These are phyloP conservation scores for Plebejus melissa DNA, from an alignment of 2,888 invertebrate species.

Conservation along the genomic window DNA sequence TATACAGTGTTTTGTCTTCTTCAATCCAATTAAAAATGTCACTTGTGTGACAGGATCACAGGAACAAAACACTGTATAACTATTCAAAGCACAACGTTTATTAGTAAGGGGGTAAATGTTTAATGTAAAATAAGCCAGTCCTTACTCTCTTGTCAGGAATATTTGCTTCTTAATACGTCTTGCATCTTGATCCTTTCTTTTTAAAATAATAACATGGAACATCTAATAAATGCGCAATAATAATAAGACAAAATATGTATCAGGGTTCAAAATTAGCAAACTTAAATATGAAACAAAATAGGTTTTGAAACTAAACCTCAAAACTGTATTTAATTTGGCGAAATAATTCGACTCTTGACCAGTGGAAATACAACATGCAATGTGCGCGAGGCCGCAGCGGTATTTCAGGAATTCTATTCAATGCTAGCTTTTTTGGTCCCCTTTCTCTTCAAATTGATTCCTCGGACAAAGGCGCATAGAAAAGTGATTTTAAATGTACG, in stretches of 20 bases:
- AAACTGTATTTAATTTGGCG: slow-evolving; percentile 9
- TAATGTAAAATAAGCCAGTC: too few species aligned
- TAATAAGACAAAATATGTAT: neutral
- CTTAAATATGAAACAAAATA: neutral
- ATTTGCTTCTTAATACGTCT: too few species aligned
- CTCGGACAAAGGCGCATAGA: slow-evolving; percentile 26
- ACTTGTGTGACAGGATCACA: too few species aligned
- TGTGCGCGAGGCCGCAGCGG: slow-evolving; percentile 17
- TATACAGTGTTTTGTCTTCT: too few species aligned
- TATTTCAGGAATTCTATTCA: slow-evolving; percentile 27
- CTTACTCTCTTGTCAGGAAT: too few species aligned
- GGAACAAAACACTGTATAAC: too few species aligned
- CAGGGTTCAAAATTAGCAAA: neutral
- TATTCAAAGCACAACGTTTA: too few species aligned
- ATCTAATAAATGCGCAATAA: too few species aligned
- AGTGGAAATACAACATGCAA: slow-evolving; percentile 27
- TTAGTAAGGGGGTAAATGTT: too few species aligned
- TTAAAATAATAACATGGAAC: too few species aligned
- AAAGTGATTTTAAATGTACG: slow-evolving; percentile 24
- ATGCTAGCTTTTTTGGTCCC: slow-evolving; percentile 22
- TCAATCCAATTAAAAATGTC: too few species aligned
- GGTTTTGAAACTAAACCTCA: neutral
- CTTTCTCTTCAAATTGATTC: slow-evolving; percentile 25
- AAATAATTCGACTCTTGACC: neutral
- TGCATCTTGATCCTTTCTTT: too few species aligned